phyloP scores from a whole-genome alignment of 2,888 invertebrate genomes.

The Epinotia brunnichana region DNA sequence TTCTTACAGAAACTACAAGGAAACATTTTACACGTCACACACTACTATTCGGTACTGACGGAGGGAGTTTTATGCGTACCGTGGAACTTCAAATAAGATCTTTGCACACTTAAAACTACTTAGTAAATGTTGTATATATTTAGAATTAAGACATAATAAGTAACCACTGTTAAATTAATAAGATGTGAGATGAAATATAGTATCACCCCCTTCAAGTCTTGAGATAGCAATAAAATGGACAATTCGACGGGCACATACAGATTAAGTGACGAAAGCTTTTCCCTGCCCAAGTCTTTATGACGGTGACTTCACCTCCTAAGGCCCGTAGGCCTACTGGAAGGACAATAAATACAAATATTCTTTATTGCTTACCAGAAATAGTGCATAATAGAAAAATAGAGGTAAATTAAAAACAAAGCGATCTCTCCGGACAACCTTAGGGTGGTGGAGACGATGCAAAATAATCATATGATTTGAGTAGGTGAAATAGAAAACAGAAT shows the following conservation, averaged over 20 bases:
- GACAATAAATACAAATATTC: no score
- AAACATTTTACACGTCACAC: slow-evolving; percentile 90
- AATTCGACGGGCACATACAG: no score
- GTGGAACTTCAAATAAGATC: slow-evolving; percentile 91
- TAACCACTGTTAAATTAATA: slow-evolving; percentile 21
- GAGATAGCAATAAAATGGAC: neutral
- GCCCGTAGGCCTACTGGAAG: no score
- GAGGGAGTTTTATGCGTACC: slow-evolving; percentile 97
- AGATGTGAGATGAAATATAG: neutral
- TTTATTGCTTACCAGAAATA: no score
- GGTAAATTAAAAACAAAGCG: no score
- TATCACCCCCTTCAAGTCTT: neutral
- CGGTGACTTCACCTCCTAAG: no score
- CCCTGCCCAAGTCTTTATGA: neutral
- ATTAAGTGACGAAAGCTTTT: neutral
- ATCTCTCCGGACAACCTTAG: no score
- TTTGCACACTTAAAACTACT: slow-evolving; percentile 38
- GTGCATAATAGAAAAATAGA: no score
- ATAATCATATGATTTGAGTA: no score
- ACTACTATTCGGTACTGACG: slow-evolving; percentile 95
- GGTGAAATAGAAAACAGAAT: no score
- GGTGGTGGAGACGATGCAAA: no score
- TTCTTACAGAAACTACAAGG: slow-evolving; percentile 84
- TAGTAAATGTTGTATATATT: slow-evolving; percentile 31
- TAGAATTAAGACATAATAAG: neutral